phyloP scores from a whole-genome alignment of 2,797 vertebrate species.

The Anniella stebbinsi region DNA sequence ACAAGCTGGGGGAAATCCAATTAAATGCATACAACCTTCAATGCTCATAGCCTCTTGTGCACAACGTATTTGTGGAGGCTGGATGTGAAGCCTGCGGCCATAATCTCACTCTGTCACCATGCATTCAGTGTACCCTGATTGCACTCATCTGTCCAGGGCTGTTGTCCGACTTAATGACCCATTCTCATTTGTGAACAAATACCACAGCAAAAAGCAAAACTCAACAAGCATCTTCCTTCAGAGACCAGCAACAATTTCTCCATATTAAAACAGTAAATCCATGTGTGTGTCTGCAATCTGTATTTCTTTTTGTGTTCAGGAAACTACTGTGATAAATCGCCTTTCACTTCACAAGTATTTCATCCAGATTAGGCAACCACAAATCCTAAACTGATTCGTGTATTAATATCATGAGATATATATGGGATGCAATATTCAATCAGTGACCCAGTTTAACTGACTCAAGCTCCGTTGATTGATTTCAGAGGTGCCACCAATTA shows the following conservation, averaged over 20 bases:
- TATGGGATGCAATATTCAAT: not conserved
- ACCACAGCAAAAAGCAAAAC: not conserved
- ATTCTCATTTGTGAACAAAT: not conserved
- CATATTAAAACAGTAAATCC: not conserved
- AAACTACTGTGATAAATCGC: too few species aligned
- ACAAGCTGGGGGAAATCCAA: too few species aligned
- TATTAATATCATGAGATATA: not conserved
- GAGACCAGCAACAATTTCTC: not conserved
- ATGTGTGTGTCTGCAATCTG: not conserved
- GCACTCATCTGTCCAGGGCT: not conserved
- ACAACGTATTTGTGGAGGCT: not conserved
- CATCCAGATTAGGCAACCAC: not conserved
- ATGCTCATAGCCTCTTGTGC: not conserved
- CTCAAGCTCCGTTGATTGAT: too few species aligned
- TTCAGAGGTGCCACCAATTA: not conserved
- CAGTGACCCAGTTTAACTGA: not conserved
- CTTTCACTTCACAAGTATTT: not conserved
- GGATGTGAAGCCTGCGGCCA: not conserved
- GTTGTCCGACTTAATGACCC: not conserved
- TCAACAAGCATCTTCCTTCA: not conserved
- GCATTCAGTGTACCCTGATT: not conserved
- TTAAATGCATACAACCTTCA: not conserved
- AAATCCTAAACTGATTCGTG: not conserved
- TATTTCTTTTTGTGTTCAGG: not conserved
- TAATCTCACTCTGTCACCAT: not conserved